Evolutionary conservation across 2,113 vertebrate genomes (phyloP), one percentile per base, ranked within the genome.

Genomic region (Microcebus ravelobensis): DNA sequence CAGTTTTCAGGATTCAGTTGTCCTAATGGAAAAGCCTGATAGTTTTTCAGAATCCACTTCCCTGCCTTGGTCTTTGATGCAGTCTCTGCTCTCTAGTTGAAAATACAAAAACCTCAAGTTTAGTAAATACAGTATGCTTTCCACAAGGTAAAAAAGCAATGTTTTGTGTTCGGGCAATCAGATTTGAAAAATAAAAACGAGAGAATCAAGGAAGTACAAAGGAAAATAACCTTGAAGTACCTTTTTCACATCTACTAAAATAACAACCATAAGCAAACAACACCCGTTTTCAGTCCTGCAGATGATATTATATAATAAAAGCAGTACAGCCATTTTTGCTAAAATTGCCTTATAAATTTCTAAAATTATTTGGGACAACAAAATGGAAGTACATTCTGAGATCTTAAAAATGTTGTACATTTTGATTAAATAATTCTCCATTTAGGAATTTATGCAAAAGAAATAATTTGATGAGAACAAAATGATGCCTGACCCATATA

Each of bases 401-500:
- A 95, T 83, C 74, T 87, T 83, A 65, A 91, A 93, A 96, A 68
- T 85, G 91, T 36, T 39, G 45, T 91, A 91, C 95, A 97, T 95
- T 97, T 94, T 95, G 87, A 97, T 98, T 80, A 95, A 92, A 87
- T 96, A 83, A 84, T 86, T 94, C 81, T 74, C 63, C 95, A 84
- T 90, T 97, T 96, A 91, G 80, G 79, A 95, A 95, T 95, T 86
- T 96, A 95, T 96, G 91, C 80, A 91, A 94, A 97, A 89, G 93
- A 97, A 94, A 80, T 97, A 88, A 91, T 79, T 96, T 94, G 95
- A 83, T 95, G 76, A 87, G 88, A 94, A 59, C 55, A 86, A 83
- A 97, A 92, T 96, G 95, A 96, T 92, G 92, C 86, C 96, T 97
- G 96, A 96, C 96, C 96, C 96, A 96, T 95, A 97, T 96, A 97